Base-by-base conservation (phyloP, 2,888 invertebrate species). In the Seira sanloemensis region DNA sequence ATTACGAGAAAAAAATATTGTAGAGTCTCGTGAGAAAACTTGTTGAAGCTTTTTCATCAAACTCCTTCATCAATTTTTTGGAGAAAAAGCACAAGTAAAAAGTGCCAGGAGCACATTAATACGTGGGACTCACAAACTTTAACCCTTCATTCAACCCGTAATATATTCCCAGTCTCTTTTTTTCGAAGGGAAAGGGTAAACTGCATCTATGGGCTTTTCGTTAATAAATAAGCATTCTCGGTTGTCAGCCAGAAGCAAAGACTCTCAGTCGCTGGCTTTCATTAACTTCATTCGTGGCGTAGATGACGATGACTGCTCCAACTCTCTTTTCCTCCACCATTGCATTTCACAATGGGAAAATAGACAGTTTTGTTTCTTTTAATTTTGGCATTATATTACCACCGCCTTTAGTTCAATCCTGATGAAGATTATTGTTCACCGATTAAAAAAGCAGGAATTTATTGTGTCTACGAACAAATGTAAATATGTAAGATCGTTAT, bases 11-110 rank as follows among this genome's bases (percentile, higher is more conserved):
- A 58, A 62, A 19, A n/a, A n/a, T n/a, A 50, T 50, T 73, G 65
- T 69, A 75, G 50, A n/a, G 25, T 76, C 76, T 80, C 76, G 82
- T 67, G 77, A 82, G 82, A 77, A 72, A 77, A 82, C 82, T 82
- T 82, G 82, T 82, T 82, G 82, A 82, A 77, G 58, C 25, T 23
- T 69, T 80, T 80, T 67, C 80, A 69, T 80, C 73, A 73, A 62
- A 69, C 27, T 18, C 58, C 25, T 69, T 46, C 19, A 24, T 71
- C 23, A 46, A 7, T 54, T 74, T 79, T 73, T 68, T 73, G 46
- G 68, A 50, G 69, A 66, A 71, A 71, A 81, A 46, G 21, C 19
- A 12, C 58, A 46, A 81, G 62, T 46, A 76, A 12, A 62, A 76
- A 76, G 27, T 75, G 81, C 81, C 81, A 65, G 66, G 27, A 81